Evolutionary conservation across 1,140 invertebrate species (phyloP).

Genomic region (Cyrtorhinus lividipennis): DNA sequence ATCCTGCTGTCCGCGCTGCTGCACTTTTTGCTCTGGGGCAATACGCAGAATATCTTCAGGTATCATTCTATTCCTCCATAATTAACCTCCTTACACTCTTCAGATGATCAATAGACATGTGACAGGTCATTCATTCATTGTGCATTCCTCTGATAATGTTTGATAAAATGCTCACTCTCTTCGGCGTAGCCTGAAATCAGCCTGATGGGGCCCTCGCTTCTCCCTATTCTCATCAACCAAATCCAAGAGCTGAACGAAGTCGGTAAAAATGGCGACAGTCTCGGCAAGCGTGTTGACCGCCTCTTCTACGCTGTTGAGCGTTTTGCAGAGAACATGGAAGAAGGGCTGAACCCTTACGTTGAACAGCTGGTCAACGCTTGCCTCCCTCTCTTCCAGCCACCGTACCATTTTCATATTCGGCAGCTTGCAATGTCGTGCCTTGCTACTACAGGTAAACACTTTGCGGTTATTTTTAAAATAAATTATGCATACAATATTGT

Average conservation of each 20-base stretch:
- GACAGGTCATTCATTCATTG: too few species aligned
- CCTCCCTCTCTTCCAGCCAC: constrained; percentile 41
- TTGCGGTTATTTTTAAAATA: too few species aligned
- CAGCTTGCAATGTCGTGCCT: constrained; percentile 54
- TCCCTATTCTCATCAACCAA: constrained; percentile 60
- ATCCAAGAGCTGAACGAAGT: constrained; percentile 39
- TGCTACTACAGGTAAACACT: constrained; percentile 43
- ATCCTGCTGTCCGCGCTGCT: constrained; percentile 48
- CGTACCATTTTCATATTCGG: constrained; percentile 39
- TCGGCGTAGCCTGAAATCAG: constrained; percentile 54
- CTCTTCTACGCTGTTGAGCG: constrained; percentile 71
- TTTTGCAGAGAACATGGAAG: constrained; percentile 63
- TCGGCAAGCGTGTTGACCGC: constrained; percentile 35
- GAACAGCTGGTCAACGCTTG: constrained; percentile 54
- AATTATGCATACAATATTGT: neutral
- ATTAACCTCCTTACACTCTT: too few species aligned
- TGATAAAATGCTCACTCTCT: too few species aligned
- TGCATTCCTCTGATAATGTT: too few species aligned
- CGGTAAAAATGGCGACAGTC: constrained; percentile 7
- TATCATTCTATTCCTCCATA: constrained; percentile 25
- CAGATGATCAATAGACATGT: too few species aligned
- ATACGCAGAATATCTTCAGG: constrained; percentile 65
- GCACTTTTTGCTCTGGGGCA: constrained; percentile 69
- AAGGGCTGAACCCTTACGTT: constrained; percentile 52
- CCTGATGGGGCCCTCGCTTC: constrained; percentile 48